A percentile compares a stretch with the other conserved stretches of the same genome.
Evolutionary conservation across 1,140 invertebrate genomes (phyloP).

Genomic region (Saccostrea echinata): DNA sequence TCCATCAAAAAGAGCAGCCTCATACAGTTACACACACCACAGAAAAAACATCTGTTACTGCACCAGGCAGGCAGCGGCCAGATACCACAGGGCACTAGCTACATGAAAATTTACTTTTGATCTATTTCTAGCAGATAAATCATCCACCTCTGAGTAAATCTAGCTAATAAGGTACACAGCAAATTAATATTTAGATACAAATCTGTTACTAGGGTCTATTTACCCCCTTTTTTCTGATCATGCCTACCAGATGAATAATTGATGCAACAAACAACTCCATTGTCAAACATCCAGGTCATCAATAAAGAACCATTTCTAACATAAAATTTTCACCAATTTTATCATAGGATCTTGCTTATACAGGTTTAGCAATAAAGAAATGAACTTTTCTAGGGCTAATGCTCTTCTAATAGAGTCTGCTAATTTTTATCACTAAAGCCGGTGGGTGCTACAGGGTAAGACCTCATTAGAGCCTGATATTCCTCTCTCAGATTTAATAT

Average conservation of each 20-base stretch:
- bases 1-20: background rate
- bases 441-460: background rate
- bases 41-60: slow-evolving; percentile 2
- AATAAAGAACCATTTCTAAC: background rate
- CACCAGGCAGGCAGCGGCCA: background rate
- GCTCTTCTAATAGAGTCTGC: background rate
- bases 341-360: background rate
- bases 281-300: background rate
- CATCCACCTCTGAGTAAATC: slow-evolving; percentile 24
- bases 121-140: slow-evolving; percentile 23
- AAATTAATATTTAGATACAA: slow-evolving; percentile 17
- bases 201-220: background rate
- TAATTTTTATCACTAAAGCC: background rate
- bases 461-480: background rate
- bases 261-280: background rate
- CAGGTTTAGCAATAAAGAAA: background rate
- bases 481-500: background rate
- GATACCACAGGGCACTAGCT: slow-evolving; percentile 9
- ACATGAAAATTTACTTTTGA: slow-evolving; percentile 21
- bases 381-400: slow-evolving; percentile 1
- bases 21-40: background rate
- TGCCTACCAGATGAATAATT: slow-evolving; percentile 1
- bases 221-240: background rate
- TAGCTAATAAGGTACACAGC: background rate
- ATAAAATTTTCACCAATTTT: background rate